Conservation (phyloP, 2,888 invertebrate genomes). For the Agrilus biguttatus region DNA sequence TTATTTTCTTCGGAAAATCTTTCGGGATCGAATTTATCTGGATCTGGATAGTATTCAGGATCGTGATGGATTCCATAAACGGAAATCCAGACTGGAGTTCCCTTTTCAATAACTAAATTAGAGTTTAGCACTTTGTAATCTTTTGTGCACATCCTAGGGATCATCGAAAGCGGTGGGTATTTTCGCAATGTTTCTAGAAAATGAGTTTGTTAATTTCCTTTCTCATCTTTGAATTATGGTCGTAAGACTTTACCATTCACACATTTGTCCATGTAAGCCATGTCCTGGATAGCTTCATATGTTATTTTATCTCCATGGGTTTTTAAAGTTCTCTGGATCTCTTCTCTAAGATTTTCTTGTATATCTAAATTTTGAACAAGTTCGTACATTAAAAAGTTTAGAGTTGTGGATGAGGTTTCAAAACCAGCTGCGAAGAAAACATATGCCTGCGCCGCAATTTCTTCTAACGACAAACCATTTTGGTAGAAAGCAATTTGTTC, state of each 20-base stretch:
- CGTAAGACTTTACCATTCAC: conserved; percentile 17
- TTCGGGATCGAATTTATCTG: conserved; percentile 45
- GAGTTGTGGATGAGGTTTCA: conserved; percentile 26
- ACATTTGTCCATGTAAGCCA: conserved; percentile 35
- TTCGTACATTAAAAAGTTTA: conserved; percentile 34
- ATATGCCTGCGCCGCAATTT: conserved; percentile 16
- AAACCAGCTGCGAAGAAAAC: conserved; percentile 23
- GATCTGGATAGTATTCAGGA: conserved; percentile 32
- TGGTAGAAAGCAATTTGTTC: background rate
- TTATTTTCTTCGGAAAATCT: conserved; percentile 40
- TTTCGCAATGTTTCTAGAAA: conserved; percentile 18
- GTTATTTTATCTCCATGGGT: conserved; percentile 28
- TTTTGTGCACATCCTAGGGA: conserved; percentile 14
- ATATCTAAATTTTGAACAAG: conserved; percentile 31
- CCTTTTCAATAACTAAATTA: conserved; percentile 14
- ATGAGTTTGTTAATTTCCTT: background rate
- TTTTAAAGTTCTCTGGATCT: conserved; percentile 26
- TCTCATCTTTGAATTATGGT: background rate
- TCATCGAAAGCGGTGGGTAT: conserved; percentile 18
- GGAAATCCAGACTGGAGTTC: conserved; percentile 12
- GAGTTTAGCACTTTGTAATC: conserved; percentile 17
- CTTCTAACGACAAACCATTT: conserved; percentile 4
- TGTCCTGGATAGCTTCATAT: conserved; percentile 32
- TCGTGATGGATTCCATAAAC: conserved; percentile 18
- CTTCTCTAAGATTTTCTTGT: conserved; percentile 29